Base-by-base conservation (phyloP, 2,113 vertebrate species). In the Lycaon pictus region DNA sequence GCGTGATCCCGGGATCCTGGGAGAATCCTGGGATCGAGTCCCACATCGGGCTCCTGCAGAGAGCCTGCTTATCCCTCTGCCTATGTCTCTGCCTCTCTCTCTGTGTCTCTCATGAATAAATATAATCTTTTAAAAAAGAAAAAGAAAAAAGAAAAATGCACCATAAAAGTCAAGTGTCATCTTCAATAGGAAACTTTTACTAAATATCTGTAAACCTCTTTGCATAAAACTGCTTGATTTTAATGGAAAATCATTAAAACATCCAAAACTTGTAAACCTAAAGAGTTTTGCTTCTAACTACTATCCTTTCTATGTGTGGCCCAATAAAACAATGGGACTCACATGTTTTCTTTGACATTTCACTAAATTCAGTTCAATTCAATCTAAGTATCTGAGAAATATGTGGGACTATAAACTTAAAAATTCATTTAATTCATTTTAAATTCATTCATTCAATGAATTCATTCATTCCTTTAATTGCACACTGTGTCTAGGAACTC, bases 301-400 rank as follows among this genome's bases (percentile, higher is more conserved):
- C 90, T 69, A 13, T 84, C 32, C 27, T 90, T 67, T 69, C 37
- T 29, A 55, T n/a, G 58, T 76, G 53, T 76, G 65, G 37, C 67
- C 48, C 37, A 72, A 37, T 23, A 81, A 94, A 76, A 67, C 67
- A 79, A 87, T 5, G 15, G 62, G 11, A 82, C 82, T 85, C 87
- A 63, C 11, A 90, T 87, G 8, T 83, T 69, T 86, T 96, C 67
- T 96, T 90, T 94, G 29, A 56, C 87, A 2, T 92, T 93, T 17
- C 69, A 5, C 80, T 85, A 55, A 51, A 69, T 92, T 96, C 25
- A 62, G 72, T 22, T 87, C 12, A 82, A 43, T 77, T 82, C 11
- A 11, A 74, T 87, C 20, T 90, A 91, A 96, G 96, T 84, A 67
- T 43, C 76, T 98, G n/a, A 88, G 19, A 35, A 58, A 2, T 69